Evolutionary conservation across 2,888 invertebrate genomes (phyloP).

Genomic region (Abscondita cerata): DNA sequence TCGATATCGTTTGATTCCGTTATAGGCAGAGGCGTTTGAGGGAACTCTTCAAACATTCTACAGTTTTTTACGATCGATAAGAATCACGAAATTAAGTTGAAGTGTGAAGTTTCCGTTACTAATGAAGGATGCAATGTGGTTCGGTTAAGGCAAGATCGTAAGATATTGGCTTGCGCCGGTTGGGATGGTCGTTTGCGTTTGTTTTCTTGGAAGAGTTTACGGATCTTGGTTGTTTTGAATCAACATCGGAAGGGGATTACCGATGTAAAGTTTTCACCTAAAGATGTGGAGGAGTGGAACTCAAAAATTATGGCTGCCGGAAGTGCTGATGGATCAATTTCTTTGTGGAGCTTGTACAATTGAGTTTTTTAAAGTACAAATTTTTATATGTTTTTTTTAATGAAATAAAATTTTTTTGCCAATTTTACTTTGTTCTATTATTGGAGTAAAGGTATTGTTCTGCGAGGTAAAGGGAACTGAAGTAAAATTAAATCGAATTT

Average conservation of each 20-base stretch:
- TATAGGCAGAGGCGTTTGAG: conserved; percentile 72
- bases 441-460: too few relatives aligned
- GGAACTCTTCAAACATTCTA: conserved; percentile 68
- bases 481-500: too few relatives aligned
- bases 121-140: conserved; percentile 77
- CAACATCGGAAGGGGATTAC: conserved; percentile 76
- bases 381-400: not conserved
- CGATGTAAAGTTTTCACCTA: conserved; percentile 74
- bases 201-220: conserved; percentile 79
- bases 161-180: conserved; percentile 76
- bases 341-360: conserved; percentile 84
- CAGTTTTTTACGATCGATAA: conserved; percentile 64
- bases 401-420: too few relatives aligned
- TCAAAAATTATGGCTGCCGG: conserved; percentile 81
- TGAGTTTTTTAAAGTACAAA: conserved; percentile 38
- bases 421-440: too few relatives aligned
- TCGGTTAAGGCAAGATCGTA: conserved; percentile 71
- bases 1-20: conserved; percentile 74
- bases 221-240: conserved; percentile 74
- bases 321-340: conserved; percentile 77
- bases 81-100: conserved; percentile 64
- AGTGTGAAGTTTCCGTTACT: conserved; percentile 70
- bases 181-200: conserved; percentile 80
- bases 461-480: too few relatives aligned
- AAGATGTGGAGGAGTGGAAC: conserved; percentile 69